A percentile compares a stretch with the other conserved stretches of the same genome.
Conservation (phyloP, 2,797 vertebrate genomes). For the Champsocephalus gunnari region DNA sequence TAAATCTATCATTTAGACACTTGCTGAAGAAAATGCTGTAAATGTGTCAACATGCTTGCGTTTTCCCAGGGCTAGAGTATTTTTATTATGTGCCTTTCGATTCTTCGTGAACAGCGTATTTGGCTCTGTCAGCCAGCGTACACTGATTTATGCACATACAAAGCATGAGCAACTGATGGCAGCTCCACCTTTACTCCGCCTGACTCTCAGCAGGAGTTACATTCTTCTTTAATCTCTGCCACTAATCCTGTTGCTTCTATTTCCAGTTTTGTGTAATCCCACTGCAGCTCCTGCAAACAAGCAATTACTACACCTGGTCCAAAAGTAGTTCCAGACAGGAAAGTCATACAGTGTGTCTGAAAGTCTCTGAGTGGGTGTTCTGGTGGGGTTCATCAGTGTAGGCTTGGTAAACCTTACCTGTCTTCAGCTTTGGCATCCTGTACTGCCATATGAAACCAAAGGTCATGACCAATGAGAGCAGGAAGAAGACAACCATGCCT, state of each 20-base stretch:
- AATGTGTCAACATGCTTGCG: not conserved
- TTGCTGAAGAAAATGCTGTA: slow-evolving; percentile 16
- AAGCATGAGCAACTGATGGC: not conserved
- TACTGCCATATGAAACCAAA: slow-evolving; percentile 94
- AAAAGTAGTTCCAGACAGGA: slow-evolving; percentile 20
- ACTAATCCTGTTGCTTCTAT: slow-evolving; percentile 67
- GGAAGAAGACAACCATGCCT: slow-evolving; percentile 84
- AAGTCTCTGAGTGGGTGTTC: slow-evolving; percentile 1
- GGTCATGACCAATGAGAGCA: slow-evolving; percentile 88
- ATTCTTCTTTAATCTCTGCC: slow-evolving; percentile 54
- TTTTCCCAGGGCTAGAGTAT: not conserved
- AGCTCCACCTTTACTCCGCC: no score
- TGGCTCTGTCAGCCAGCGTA: not conserved
- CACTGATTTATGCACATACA: slow-evolving; percentile 4
- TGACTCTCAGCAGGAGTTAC: slow-evolving; percentile 46
- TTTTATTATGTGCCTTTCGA: slow-evolving; percentile 3
- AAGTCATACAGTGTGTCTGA: not conserved
- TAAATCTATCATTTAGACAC: not conserved
- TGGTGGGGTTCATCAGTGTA: not conserved
- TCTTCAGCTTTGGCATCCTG: slow-evolving; percentile 84
- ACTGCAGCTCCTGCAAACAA: slow-evolving; percentile 56
- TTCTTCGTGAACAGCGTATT: not conserved
- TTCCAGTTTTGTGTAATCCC: slow-evolving; percentile 75
- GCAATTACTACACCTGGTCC: slow-evolving; percentile 58
- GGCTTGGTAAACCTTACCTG: slow-evolving; percentile 58